These are phyloP conservation scores for Andrena bucephala DNA, from an alignment of 2,888 invertebrate genomes.

Conservation along the genomic window DNA sequence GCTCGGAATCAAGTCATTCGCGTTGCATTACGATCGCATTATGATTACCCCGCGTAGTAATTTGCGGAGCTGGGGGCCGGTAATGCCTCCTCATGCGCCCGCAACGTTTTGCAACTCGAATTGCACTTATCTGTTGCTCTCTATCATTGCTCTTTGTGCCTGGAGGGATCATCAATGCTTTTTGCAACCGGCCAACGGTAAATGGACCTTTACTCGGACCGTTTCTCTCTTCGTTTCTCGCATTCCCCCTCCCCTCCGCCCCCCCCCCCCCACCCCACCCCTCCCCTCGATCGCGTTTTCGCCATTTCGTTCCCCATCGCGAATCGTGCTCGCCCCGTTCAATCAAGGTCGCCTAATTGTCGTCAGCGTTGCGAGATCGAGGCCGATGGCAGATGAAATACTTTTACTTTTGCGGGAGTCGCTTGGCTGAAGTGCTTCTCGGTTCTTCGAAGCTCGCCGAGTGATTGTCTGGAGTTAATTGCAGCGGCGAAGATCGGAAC, in stretches of 20 bases:
- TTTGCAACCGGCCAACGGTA: conserved; percentile 60
- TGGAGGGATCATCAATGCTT: conserved; percentile 66
- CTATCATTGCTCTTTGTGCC: conserved; percentile 68
- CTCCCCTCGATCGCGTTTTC: conserved; percentile 13
- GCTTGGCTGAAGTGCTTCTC: not conserved
- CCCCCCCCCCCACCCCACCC: too few relatives aligned
- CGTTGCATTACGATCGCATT: conserved; percentile 75
- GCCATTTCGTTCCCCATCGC: conserved; percentile 7
- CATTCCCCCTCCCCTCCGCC: conserved; percentile 4
- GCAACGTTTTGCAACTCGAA: conserved; percentile 71
- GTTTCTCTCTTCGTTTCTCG: conserved; percentile 47
- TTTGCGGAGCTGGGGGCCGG: conserved; percentile 65
- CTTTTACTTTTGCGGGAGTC: conserved; percentile 6
- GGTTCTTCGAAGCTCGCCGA: not conserved
- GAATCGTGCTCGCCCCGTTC: conserved; percentile 23
- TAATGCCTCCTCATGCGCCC: conserved; percentile 67
- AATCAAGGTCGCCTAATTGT: conserved; percentile 62
- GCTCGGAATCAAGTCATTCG: conserved; percentile 73
- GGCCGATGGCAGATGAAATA: conserved; percentile 13
- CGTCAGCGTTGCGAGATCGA: conserved; percentile 41
- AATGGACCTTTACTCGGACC: conserved; percentile 55
- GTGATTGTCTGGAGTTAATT: not conserved
- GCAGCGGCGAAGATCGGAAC: not conserved
- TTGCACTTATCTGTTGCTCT: conserved; percentile 68
- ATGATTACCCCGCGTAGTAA: conserved; percentile 72